phyloP scores from a whole-genome alignment of 2,888 invertebrate genomes.

The Melanotus villosus region DNA sequence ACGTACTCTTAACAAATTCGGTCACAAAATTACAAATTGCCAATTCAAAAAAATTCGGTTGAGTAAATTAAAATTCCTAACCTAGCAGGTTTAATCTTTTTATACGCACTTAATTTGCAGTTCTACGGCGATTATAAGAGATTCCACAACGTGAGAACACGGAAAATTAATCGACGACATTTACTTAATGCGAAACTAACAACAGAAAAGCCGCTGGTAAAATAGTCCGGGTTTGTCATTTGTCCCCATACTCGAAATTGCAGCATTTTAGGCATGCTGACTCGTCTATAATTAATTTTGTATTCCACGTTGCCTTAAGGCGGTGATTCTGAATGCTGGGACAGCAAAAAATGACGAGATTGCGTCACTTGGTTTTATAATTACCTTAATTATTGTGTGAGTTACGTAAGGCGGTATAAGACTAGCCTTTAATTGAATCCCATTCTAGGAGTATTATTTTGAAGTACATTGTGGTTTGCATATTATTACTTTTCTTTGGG shows the following conservation, averaged over 20 bases:
- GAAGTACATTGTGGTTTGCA: conserved; percentile 4
- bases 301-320: conserved; percentile 56
- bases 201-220: conserved; percentile 5
- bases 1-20: too few species aligned
- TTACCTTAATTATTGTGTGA: conserved; percentile 58
- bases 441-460: conserved; percentile 8
- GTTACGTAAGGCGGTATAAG: conserved; percentile 59
- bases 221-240: conserved; percentile 59
- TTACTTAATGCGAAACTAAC: conserved; percentile 26
- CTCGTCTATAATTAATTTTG: conserved; percentile 65
- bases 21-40: too few species aligned
- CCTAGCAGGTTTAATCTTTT: too few species aligned
- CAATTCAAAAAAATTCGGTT: too few species aligned
- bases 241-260: conserved; percentile 64
- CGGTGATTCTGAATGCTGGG: conserved; percentile 56
- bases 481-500: conserved; percentile 2
- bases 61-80: too few species aligned
- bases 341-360: conserved; percentile 54
- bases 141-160: conserved; percentile 2
- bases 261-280: conserved; percentile 62
- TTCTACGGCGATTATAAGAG: background rate
- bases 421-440: conserved; percentile 42
- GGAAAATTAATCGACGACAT: conserved; percentile 23
- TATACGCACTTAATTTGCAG: background rate
- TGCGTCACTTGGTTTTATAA: conserved; percentile 59